Conservation (phyloP, 53 echinoderm and acorn worm genomes). For the Zoroaster sp. region DNA sequence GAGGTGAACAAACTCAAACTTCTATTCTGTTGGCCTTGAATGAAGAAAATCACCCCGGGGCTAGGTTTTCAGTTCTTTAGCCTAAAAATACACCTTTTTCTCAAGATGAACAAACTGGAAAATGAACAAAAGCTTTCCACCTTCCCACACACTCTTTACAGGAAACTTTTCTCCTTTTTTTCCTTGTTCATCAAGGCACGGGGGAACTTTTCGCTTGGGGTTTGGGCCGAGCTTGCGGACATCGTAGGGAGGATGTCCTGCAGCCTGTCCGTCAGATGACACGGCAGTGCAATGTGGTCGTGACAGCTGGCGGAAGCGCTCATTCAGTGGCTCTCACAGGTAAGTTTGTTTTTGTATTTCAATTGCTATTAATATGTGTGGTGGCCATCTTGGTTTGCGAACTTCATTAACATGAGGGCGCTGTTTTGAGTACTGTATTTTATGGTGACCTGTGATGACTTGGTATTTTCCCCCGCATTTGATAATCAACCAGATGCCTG, state of each 20-base stretch:
- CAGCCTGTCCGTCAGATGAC: conserved; percentile 65
- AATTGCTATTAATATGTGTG: not conserved
- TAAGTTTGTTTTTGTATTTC: conserved; percentile 17
- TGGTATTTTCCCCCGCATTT: not conserved
- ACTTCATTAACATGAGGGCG: not conserved
- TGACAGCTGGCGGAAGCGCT: conserved; percentile 76
- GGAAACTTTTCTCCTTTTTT: not conserved
- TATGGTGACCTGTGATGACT: not conserved
- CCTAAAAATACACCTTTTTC: not conserved
- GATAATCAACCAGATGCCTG: too few species aligned
- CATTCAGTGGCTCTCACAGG: conserved; percentile 92
- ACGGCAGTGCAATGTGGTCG: conserved; percentile 61
- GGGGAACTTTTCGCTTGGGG: conserved; percentile 90
- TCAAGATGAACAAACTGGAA: not conserved
- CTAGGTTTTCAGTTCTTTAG: not conserved
- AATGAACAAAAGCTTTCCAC: not conserved
- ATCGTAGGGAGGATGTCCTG: conserved; percentile 71
- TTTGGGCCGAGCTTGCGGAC: conserved; percentile 79
- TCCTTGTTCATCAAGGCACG: conserved; percentile 25
- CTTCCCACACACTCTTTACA: not conserved
- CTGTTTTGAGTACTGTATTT: not conserved
- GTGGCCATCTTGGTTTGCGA: not conserved
- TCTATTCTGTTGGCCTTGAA: not conserved
- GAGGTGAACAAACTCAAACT: conserved; percentile 1
- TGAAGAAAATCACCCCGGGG: not conserved